These are phyloP conservation scores for Auanema freiburgensis DNA, from an alignment of 2,888 invertebrate genomes.

Conservation along the genomic window DNA sequence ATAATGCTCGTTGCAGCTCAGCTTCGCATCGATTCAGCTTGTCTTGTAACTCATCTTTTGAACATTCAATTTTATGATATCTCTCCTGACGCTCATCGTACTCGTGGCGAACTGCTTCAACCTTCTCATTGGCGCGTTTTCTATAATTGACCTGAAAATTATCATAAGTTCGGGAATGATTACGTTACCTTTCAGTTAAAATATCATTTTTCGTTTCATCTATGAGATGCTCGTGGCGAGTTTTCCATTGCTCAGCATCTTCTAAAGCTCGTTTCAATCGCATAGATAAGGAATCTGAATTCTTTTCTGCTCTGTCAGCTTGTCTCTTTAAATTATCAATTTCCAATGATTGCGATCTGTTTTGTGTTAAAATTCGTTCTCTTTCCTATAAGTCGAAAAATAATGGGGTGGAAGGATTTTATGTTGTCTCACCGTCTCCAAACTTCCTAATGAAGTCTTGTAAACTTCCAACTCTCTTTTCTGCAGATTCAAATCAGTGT, in stretches of 20 bases:
- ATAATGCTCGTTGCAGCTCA: conserved; percentile 51
- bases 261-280: conserved; percentile 40
- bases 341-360: conserved; percentile 34
- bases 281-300: conserved; percentile 40
- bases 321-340: conserved; percentile 38
- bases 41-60: conserved; percentile 42
- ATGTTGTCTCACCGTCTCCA: conserved; percentile 39
- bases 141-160: conserved; percentile 28
- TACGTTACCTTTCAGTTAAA: conserved; percentile 37
- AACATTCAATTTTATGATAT: conserved; percentile 38
- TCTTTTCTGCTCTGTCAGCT: conserved; percentile 21
- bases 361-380: conserved; percentile 43
- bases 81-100: conserved; percentile 40
- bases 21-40: conserved; percentile 31
- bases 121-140: conserved; percentile 46
- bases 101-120: conserved; percentile 47
- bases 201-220: conserved; percentile 51
- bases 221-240: conserved; percentile 47
- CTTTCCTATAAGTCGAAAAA: conserved; percentile 35
- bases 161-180: background rate
- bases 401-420: too few species aligned
- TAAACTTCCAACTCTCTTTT: conserved; percentile 58
- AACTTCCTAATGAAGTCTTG: conserved; percentile 51
- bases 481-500: conserved; percentile 50
- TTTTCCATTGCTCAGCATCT: conserved; percentile 51